Conservation (phyloP, 2,113 vertebrate genomes). For the Chaetops frenatus region DNA sequence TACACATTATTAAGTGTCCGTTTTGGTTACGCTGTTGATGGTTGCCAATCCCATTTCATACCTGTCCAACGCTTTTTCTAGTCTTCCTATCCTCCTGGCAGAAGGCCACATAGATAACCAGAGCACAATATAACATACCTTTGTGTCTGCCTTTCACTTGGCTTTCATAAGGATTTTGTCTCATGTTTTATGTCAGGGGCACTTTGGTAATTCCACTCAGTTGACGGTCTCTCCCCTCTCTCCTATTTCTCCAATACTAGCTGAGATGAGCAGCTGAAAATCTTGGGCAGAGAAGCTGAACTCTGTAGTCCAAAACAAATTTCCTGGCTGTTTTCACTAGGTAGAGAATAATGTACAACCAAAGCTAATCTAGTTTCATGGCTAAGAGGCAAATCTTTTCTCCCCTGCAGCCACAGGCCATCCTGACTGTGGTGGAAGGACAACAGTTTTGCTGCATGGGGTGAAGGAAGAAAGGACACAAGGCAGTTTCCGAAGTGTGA, state of each 20-base stretch:
- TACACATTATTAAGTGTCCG: not conserved
- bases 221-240: not conserved
- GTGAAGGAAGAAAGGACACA: not conserved
- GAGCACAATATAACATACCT: not conserved
- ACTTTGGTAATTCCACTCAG: not conserved
- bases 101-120: not conserved
- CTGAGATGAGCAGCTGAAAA: not conserved
- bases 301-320: not conserved
- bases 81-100: not conserved
- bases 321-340: not conserved
- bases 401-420: not conserved
- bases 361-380: not conserved
- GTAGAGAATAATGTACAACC: not conserved
- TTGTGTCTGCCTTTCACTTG: not conserved
- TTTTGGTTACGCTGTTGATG: not conserved
- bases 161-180: not conserved
- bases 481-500: not conserved
- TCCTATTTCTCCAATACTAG: not conserved
- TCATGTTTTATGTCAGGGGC: not conserved
- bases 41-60: not conserved
- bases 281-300: not conserved
- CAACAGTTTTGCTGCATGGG: not conserved
- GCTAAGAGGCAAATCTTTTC: not conserved
- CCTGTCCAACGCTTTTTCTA: not conserved
- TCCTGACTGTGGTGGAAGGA: not conserved